Conservation (phyloP, 2,888 invertebrate species). For the Buathra laborator region DNA sequence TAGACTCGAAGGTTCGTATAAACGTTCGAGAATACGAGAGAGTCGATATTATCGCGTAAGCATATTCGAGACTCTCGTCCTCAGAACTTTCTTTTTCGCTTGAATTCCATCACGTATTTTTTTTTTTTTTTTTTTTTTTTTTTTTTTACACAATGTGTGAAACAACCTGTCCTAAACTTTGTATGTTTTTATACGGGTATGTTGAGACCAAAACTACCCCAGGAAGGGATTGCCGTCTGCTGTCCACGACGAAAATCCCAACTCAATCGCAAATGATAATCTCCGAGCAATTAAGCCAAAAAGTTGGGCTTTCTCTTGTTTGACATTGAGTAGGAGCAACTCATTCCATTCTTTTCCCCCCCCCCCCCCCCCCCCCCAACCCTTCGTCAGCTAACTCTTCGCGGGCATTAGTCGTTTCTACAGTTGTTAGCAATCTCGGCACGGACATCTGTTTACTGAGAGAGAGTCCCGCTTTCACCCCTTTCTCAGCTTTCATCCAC, state of each 20-base stretch:
- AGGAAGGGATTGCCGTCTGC: not conserved
- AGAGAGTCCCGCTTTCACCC: constrained; percentile 49
- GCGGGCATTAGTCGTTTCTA: constrained; percentile 47
- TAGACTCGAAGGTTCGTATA: not conserved
- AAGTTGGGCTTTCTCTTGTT: constrained; percentile 62
- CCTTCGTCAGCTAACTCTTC: constrained; percentile 54
- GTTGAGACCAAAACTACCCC: not conserved
- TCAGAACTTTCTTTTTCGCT: not conserved
- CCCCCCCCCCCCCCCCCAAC: constrained; percentile 7
- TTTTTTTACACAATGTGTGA: not conserved
- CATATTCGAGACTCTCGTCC: not conserved
- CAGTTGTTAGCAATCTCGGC: constrained; percentile 64
- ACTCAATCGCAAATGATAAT: constrained; percentile 67
- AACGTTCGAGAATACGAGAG: not conserved
- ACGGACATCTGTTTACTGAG: constrained; percentile 70
- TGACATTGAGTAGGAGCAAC: constrained; percentile 58
- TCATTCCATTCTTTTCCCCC: constrained; percentile 20
- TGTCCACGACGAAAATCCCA: constrained; percentile 36
- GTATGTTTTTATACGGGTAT: not conserved
- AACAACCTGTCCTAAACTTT: not conserved
- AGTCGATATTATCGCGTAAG: constrained; percentile 11
- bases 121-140: not conserved
- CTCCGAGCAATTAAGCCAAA: constrained; percentile 69
- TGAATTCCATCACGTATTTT: not conserved
- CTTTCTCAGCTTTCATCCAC: constrained; percentile 58